These are phyloP conservation scores for Zaprionus nigranus DNA, from an alignment of 1,140 invertebrate genomes.

Conservation along the genomic window DNA sequence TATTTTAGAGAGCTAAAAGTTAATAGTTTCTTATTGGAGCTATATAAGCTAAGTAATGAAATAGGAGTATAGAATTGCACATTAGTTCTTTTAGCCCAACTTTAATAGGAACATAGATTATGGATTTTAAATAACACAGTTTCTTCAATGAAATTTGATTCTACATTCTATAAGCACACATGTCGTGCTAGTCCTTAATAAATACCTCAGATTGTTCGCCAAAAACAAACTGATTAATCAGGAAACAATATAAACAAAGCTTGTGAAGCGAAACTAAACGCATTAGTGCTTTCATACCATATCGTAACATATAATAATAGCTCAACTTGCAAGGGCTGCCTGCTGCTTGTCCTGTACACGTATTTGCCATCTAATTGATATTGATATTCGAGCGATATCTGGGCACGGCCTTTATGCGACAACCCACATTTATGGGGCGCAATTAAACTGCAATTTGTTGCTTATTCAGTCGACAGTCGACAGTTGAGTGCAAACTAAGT, in stretches of 20 bases:
- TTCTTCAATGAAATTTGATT: not conserved
- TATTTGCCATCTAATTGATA: slow-evolving; percentile 7
- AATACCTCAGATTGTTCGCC: not conserved
- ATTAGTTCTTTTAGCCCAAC: no score
- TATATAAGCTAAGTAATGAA: no score
- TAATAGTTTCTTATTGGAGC: no score
- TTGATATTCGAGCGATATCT: slow-evolving; percentile 21
- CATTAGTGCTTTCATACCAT: not conserved
- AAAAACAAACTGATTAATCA: not conserved
- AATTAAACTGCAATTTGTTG: slow-evolving; percentile 52
- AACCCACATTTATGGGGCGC: slow-evolving; percentile 10
- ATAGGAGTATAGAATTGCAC: no score
- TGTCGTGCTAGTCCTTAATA: no score
- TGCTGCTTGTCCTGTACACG: not conserved
- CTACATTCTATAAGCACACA: not conserved
- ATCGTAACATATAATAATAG: not conserved
- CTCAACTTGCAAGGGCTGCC: no score
- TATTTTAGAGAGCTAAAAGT: no score
- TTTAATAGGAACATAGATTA: no score
- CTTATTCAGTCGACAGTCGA: slow-evolving; percentile 32
- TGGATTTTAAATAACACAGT: no score
- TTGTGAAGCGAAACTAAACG: not conserved
- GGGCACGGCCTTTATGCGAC: not conserved
- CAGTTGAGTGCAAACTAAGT: not conserved
- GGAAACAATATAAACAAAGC: slow-evolving; percentile 7